Percentiles rank a stretch among this genome's conserved stretches.
phyloP scores from a whole-genome alignment of 2,888 invertebrate species.

The Leucophora obtusa region DNA sequence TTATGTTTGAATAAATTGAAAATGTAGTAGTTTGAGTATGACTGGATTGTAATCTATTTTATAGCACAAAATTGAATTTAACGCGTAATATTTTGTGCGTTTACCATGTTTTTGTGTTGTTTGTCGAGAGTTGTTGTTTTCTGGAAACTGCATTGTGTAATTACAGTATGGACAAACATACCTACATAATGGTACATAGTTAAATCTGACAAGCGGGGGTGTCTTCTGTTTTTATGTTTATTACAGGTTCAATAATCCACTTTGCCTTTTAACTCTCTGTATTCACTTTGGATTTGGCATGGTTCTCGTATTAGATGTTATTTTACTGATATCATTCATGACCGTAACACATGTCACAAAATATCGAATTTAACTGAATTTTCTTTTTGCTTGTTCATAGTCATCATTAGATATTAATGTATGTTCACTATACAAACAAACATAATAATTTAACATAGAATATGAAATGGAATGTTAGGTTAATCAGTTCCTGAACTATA shows the following conservation, averaged over 20 bases:
- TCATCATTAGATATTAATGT: conserved; percentile 26
- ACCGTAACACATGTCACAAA: conserved; percentile 58
- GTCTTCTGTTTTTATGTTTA: conserved; percentile 38
- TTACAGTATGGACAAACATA: background rate
- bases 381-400: conserved; percentile 6
- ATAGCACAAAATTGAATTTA: conserved; percentile 75
- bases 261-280: conserved; percentile 43
- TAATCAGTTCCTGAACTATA: no score
- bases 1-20: background rate
- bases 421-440: background rate
- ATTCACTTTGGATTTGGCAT: conserved; percentile 23
- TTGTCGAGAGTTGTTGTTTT: background rate
- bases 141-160: conserved; percentile 48
- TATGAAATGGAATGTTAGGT: background rate
- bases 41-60: conserved; percentile 61
- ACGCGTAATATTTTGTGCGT: conserved; percentile 74
- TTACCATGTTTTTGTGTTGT: conserved; percentile 51
- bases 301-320: conserved; percentile 23
- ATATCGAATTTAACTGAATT: conserved; percentile 36
- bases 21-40: background rate
- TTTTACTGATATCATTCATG: conserved; percentile 47
- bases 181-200: background rate
- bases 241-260: conserved; percentile 61
- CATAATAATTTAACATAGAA: background rate
- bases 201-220: conserved; percentile 46